Evolutionary conservation across 2,888 invertebrate species (phyloP).

Genomic region (Mechanitis mazaeus): DNA sequence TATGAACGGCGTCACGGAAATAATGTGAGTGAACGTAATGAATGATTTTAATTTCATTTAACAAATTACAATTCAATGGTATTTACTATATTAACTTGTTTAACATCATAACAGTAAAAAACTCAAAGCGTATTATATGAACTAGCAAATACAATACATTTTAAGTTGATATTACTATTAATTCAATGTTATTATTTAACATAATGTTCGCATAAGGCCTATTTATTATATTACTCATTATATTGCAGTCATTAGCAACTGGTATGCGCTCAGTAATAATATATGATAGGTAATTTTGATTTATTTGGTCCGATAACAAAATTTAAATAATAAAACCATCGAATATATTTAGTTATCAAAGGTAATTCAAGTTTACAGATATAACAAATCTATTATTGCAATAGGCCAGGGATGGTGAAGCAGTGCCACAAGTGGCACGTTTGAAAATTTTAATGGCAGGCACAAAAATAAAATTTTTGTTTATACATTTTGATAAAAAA

Average conservation of each 20-base stretch:
- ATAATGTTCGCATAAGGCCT: background rate
- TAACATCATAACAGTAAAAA: too few relatives aligned
- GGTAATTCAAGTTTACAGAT: too few relatives aligned
- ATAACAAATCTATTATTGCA: too few relatives aligned
- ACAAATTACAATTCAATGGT: conserved; percentile 29
- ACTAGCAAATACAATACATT: background rate
- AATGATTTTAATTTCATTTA: conserved; percentile 59
- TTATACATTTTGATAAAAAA: too few relatives aligned
- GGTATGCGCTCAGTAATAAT: background rate
- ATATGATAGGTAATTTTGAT: background rate
- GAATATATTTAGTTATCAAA: conserved; percentile 9
- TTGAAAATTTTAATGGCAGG: too few relatives aligned
- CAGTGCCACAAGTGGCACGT: too few relatives aligned
- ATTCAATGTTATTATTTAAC: background rate
- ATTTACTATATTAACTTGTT: conserved; percentile 2
- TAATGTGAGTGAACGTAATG: conserved; percentile 62
- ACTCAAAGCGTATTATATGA: too few relatives aligned
- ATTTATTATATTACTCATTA: background rate
- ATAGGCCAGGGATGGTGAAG: too few relatives aligned
- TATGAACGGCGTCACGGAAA: conserved; percentile 58
- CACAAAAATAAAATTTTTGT: too few relatives aligned
- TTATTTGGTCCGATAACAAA: too few relatives aligned
- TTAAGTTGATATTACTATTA: background rate
- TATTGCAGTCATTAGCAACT: conserved; percentile 5
- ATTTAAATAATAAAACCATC: background rate